phyloP scores from a whole-genome alignment of 2,797 vertebrate species.

The Acanthis flammea region DNA sequence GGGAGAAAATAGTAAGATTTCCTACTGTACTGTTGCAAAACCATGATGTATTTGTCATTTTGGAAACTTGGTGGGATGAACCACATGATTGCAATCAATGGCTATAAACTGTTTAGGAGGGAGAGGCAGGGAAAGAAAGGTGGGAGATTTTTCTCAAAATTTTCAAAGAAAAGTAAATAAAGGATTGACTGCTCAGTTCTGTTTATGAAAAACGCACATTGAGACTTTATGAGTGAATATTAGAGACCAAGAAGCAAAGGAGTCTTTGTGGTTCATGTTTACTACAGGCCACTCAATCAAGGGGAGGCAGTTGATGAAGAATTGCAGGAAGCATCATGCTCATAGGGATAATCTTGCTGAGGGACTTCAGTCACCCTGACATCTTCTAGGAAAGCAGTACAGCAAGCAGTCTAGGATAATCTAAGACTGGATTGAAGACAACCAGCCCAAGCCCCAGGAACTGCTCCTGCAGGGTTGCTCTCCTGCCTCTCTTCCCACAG shows the following conservation, averaged over 20 bases:
- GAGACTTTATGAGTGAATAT: neutral
- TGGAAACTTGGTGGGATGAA: neutral
- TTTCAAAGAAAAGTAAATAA: neutral
- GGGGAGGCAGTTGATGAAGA: neutral
- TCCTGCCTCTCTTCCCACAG: neutral
- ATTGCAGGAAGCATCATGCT: neutral
- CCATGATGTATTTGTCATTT: neutral
- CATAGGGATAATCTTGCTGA: neutral
- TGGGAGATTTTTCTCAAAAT: neutral
- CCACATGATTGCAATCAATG: neutral
- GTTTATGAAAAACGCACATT: neutral
- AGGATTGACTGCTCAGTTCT: neutral
- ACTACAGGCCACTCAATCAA: rapidly evolving
- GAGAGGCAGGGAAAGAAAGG: neutral
- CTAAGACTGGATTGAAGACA: neutral
- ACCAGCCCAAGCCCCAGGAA: neutral
- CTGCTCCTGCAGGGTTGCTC: too few species aligned
- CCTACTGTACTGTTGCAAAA: neutral
- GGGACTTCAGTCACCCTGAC: neutral
- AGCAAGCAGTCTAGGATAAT: neutral
- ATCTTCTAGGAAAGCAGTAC: neutral
- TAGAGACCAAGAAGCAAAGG: neutral
- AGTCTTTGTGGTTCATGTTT: rapidly evolving
- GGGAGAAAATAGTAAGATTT: neutral
- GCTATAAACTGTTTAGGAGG: neutral